These are phyloP conservation scores for Alectoris magna DNA, from an alignment of 2,797 vertebrate species.

Conservation along the genomic window DNA sequence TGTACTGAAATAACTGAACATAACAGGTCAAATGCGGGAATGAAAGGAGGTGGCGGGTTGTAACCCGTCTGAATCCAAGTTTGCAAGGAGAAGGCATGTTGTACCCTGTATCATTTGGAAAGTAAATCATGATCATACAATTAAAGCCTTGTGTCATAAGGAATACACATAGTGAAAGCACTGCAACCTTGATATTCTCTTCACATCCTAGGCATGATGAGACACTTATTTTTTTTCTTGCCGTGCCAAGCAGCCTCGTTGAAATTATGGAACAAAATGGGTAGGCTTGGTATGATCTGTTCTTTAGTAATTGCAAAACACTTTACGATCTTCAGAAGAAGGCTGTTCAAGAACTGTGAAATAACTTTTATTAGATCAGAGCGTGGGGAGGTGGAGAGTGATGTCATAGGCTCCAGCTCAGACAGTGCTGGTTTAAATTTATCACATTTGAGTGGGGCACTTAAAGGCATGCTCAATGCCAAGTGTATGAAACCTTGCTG, in stretches of 20 bases:
- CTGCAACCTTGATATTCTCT: background rate
- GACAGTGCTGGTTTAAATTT: background rate
- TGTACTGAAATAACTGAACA: background rate
- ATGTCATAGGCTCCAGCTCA: background rate
- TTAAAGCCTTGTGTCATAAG: background rate
- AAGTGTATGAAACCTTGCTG: background rate
- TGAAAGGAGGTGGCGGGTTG: background rate
- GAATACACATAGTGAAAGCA: background rate
- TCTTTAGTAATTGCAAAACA: constrained; percentile 7
- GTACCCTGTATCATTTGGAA: background rate
- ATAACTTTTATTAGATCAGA: background rate
- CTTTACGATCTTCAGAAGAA: constrained; percentile 18
- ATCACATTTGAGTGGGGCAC: background rate
- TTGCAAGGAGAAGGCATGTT: constrained; percentile 7
- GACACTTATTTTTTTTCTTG: background rate
- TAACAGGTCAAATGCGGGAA: fast-evolving
- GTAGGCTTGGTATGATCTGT: background rate
- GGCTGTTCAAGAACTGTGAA: constrained; percentile 8
- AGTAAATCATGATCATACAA: background rate
- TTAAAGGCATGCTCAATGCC: background rate
- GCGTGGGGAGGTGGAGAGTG: background rate
- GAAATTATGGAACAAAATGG: constrained; percentile 6
- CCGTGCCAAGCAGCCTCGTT: background rate
- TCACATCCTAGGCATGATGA: background rate
- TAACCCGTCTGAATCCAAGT: background rate